phyloP scores from a whole-genome alignment of 2,113 vertebrate genomes.

The Prochilodus magdalenae region DNA sequence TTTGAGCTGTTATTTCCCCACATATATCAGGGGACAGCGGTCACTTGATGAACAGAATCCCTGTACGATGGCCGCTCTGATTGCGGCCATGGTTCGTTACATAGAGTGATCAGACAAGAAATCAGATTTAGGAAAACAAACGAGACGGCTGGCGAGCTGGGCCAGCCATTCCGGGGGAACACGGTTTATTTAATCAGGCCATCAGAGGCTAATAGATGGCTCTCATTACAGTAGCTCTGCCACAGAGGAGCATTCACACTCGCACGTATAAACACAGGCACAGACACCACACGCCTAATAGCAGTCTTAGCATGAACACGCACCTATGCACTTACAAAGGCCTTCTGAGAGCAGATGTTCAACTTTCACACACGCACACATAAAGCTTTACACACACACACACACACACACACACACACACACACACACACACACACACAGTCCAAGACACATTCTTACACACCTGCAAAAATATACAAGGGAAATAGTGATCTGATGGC shows the following conservation, averaged over 20 bases:
- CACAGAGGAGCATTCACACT: constrained; percentile 40
- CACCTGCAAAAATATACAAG: constrained; percentile 81
- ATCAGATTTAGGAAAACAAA: constrained; percentile 49
- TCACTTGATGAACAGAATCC: constrained; percentile 36
- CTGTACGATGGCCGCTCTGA: constrained; percentile 22
- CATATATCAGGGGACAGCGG: constrained; percentile 22
- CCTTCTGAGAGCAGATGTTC: constrained; percentile 49
- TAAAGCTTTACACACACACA: constrained; percentile 44
- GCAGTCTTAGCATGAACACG: constrained; percentile 29
- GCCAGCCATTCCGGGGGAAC: constrained; percentile 38
- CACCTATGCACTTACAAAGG: constrained; percentile 36
- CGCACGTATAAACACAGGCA: constrained; percentile 21
- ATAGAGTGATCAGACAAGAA: constrained; percentile 37
- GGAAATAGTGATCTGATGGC: constrained; percentile 74
- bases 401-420: too few relatives aligned
- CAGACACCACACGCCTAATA: constrained; percentile 49
- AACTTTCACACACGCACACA: constrained; percentile 23
- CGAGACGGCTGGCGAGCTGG: constrained; percentile 22
- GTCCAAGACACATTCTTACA: constrained; percentile 63
- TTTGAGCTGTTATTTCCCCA: constrained; percentile 12
- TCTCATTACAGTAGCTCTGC: constrained; percentile 51
- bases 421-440: constrained; percentile 66
- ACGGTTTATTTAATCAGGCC: constrained; percentile 49
- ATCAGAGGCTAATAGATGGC: constrained; percentile 47
- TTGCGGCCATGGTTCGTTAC: constrained; percentile 38